phyloP scores from a whole-genome alignment of 2,888 invertebrate genomes.

The Acanthacorydalis orientalis region DNA sequence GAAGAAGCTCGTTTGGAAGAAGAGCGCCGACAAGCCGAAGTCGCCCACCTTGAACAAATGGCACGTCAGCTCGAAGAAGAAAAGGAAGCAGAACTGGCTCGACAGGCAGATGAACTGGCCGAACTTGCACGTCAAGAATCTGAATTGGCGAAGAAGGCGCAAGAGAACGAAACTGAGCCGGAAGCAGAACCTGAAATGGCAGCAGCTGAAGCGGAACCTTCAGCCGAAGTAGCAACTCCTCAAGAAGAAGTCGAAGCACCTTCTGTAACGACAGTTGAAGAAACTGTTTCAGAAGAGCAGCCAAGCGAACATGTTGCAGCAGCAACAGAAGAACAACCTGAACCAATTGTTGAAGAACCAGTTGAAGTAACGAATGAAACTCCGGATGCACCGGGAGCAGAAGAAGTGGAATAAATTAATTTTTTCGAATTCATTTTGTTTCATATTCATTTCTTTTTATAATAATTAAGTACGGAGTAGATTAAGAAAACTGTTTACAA shows the following conservation, averaged over 20 bases:
- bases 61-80: conserved; percentile 45
- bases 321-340: conserved; percentile 20
- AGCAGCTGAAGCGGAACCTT: conserved; percentile 16
- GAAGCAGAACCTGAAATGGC: conserved; percentile 19
- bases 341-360: conserved; percentile 33
- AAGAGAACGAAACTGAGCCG: conserved; percentile 3
- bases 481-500: not conserved
- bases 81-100: conserved; percentile 46
- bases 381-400: conserved; percentile 9
- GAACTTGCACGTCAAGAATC: conserved; percentile 37
- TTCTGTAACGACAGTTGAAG: conserved; percentile 9
- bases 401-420: conserved; percentile 6
- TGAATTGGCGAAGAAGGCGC: conserved; percentile 39
- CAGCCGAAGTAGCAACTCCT: conserved; percentile 21
- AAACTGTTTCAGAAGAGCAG: conserved; percentile 7
- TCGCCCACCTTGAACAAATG: conserved; percentile 37
- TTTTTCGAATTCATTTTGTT: not conserved
- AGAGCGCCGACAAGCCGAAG: conserved; percentile 26
- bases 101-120: conserved; percentile 35
- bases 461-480: not conserved
- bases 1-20: conserved; percentile 25
- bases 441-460: conserved; percentile 1
- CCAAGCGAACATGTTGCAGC: conserved; percentile 3
- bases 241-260: conserved; percentile 23
- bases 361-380: conserved; percentile 9